Evolutionary conservation across 2,888 invertebrate genomes (phyloP), one percentile per base, ranked within the genome.

Genomic region (Lacanobia oleracea): DNA sequence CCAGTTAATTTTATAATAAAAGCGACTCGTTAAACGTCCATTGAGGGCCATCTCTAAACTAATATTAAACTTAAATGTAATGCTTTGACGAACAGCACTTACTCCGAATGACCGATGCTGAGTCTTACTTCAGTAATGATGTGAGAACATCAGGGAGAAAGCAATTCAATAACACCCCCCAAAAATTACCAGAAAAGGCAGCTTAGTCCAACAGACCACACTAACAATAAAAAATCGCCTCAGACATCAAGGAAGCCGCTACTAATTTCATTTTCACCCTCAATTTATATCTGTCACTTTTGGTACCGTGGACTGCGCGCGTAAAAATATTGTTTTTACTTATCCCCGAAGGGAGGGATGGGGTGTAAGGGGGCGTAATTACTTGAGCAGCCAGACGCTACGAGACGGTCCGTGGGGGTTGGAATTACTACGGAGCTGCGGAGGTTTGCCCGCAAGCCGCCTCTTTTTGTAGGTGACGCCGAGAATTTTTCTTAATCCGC

Each of bases 271-370:
- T 94, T 94, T 93, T 90, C 93, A 88, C 90, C 90, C 92, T 92
- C 94, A 94, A 94, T 94, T 94, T 95, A 94, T 95, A 94, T 93
- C 93, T 94, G 95, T 95, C 94, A 94, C 94, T 95, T 93, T 91
- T 92, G 94, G 91, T 93, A 92, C 89, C 90, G 89, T 92, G 93
- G 92, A 91, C 93, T 91, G 91, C 87, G 89, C 91, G 92, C 92
- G 94, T 94, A 95, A 95, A 95, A 95, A 95, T 95, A 95, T 95
- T 95, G 95, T 95, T 95, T 95, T 95, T 94, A 95, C 95, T 95
- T 95, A 95, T 94, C 94, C 94, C 90, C 86, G 79, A 82, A 84
- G 90, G 90, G 89, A 73, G 87, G 88, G 86, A 83, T 86, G 87
- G 87, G 88, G 85, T 83, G 72, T 69, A 72, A 82, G 82, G 82